phyloP scores from a whole-genome alignment of 2,113 vertebrate genomes.

The Bufo gargarizans region DNA sequence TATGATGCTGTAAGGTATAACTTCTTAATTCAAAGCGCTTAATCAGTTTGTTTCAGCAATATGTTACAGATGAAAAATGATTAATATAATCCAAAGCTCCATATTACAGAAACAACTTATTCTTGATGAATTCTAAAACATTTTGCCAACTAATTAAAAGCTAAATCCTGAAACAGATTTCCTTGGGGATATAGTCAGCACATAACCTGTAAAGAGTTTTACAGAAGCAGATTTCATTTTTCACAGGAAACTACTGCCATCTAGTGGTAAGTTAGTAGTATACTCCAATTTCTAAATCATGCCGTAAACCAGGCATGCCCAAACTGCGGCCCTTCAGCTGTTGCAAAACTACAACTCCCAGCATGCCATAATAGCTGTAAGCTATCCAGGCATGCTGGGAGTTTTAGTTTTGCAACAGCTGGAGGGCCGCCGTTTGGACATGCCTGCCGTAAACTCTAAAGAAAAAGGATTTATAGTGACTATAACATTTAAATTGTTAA shows the following conservation, averaged over 20 bases:
- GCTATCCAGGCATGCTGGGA: no score
- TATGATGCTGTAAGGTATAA: no score
- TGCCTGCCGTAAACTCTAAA: no score
- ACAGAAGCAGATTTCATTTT: neutral
- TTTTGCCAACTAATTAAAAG: neutral
- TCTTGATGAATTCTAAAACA: neutral
- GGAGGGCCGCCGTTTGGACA: no score
- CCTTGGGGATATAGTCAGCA: neutral
- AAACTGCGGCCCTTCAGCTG: no score
- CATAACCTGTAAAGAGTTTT: neutral
- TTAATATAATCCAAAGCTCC: neutral
- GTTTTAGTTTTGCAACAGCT: no score
- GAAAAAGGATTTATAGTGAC: no score
- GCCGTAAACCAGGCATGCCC: no score
- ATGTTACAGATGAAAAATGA: neutral
- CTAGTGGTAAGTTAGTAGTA: slow-evolving; percentile 21
- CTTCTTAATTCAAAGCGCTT: neutral
- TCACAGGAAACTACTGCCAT: slow-evolving; percentile 21
- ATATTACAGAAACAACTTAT: neutral
- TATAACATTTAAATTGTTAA: no score
- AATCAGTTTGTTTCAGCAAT: neutral
- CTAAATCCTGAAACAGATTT: neutral
- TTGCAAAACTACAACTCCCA: no score
- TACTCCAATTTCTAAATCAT: neutral
- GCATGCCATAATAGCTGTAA: no score